Percentiles rank a stretch among this genome's conserved stretches.
Conservation (phyloP, 2,113 vertebrate species). For the Sinocyclocheilus maitianheensis region DNA sequence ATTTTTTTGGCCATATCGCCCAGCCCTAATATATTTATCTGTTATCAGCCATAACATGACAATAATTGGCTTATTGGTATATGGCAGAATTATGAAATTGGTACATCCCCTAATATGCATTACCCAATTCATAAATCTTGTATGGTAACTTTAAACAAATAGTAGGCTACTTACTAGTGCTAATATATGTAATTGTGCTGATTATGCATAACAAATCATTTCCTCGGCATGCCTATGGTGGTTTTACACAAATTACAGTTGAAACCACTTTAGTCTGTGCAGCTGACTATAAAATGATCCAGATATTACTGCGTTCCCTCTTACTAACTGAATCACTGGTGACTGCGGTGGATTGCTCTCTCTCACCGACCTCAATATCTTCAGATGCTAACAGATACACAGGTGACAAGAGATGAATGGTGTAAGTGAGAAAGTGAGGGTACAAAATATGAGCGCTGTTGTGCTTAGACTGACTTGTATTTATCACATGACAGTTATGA, state of each 20-base stretch:
- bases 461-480: conserved; percentile 9
- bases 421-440: not conserved
- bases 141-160: not conserved
- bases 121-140: not conserved
- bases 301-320: not conserved
- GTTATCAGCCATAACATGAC: too few relatives aligned
- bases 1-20: too few relatives aligned
- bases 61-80: too few relatives aligned
- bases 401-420: conserved; percentile 3
- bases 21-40: too few relatives aligned
- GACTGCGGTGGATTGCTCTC: not conserved
- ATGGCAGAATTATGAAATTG: too few relatives aligned
- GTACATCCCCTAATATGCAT: too few relatives aligned
- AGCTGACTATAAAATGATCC: conserved; percentile 7
- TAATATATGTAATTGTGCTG: not conserved
- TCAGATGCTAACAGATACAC: not conserved
- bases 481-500: conserved; percentile 13
- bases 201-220: not conserved
- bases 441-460: not conserved
- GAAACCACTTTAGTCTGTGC: not conserved
- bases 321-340: conserved; percentile 4
- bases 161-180: not conserved
- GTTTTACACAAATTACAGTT: not conserved
- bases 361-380: not conserved
- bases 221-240: not conserved